phyloP scores from a whole-genome alignment of 1,140 invertebrate species.

The Luehdorfia chinensis region DNA sequence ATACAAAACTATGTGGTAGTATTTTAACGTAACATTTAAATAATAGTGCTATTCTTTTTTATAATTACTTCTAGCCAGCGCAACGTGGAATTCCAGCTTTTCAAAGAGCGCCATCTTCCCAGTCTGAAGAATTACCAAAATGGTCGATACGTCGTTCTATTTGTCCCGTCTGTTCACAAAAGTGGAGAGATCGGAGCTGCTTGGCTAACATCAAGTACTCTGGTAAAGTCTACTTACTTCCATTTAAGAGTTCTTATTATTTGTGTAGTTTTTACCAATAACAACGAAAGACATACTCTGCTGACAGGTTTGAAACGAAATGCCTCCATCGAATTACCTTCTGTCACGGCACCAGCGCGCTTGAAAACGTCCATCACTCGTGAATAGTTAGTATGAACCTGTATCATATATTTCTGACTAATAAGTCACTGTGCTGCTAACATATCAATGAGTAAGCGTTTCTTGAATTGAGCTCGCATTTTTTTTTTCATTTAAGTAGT shows the following conservation, averaged over 20 bases:
- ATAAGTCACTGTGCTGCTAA: no score
- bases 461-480: no score
- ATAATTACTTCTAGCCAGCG: no score
- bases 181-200: conserved; percentile 59
- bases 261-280: no score
- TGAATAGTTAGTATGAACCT: conserved; percentile 47
- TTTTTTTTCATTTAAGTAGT: no score
- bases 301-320: conserved; percentile 59
- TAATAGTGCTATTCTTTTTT: no score
- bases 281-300: no score
- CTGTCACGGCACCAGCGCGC: conserved; percentile 58
- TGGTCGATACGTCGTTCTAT: conserved; percentile 64
- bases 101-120: conserved; percentile 25
- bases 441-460: no score
- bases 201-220: conserved; percentile 56
- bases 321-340: conserved; percentile 46
- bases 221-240: conserved; percentile 32
- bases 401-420: conserved; percentile 3
- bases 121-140: conserved; percentile 37
- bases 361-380: conserved; percentile 42
- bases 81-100: conserved; percentile 50
- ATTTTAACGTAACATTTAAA: no score
- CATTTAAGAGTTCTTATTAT: background rate
- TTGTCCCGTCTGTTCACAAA: conserved; percentile 66
- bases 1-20: no score